Evolutionary conservation across 2,797 vertebrate genomes (phyloP).

Genomic region (Jordanella pulchra): DNA sequence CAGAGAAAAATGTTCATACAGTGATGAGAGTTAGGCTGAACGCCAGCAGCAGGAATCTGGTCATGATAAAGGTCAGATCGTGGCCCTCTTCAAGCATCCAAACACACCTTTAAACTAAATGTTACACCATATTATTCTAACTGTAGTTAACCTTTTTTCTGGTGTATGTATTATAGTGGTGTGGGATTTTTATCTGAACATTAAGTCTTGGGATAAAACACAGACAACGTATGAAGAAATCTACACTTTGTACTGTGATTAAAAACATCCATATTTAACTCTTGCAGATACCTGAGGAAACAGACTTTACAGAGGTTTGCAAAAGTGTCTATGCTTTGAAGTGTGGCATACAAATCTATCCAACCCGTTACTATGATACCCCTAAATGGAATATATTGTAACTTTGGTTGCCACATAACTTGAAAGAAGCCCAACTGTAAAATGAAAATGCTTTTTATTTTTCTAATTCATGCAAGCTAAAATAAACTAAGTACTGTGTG

Average conservation of each 20-base stretch:
- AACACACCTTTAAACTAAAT: conserved; percentile 1
- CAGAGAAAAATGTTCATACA: not conserved
- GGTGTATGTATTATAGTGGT: not conserved
- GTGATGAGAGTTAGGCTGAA: not conserved
- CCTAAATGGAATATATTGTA: too few relatives aligned
- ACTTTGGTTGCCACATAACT: too few relatives aligned
- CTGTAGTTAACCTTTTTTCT: not conserved
- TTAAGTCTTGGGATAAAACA: too few relatives aligned
- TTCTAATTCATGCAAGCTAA: too few relatives aligned
- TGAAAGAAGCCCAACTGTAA: too few relatives aligned
- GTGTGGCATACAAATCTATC: too few relatives aligned
- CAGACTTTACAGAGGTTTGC: not conserved
- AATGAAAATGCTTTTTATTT: too few relatives aligned
- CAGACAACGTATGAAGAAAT: not conserved
- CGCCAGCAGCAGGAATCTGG: conserved; percentile 8
- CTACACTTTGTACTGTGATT: not conserved
- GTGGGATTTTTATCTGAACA: not conserved
- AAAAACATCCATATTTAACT: not conserved
- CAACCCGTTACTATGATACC: too few relatives aligned
- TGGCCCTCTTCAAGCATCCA: not conserved
- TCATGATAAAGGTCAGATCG: conserved; percentile 3
- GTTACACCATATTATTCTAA: not conserved
- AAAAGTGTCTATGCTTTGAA: not conserved
- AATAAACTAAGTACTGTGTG: too few relatives aligned
- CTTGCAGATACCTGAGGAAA: too few relatives aligned